Base-by-base conservation (phyloP, 2,888 invertebrate genomes). In the Eumerus sabulonum region DNA sequence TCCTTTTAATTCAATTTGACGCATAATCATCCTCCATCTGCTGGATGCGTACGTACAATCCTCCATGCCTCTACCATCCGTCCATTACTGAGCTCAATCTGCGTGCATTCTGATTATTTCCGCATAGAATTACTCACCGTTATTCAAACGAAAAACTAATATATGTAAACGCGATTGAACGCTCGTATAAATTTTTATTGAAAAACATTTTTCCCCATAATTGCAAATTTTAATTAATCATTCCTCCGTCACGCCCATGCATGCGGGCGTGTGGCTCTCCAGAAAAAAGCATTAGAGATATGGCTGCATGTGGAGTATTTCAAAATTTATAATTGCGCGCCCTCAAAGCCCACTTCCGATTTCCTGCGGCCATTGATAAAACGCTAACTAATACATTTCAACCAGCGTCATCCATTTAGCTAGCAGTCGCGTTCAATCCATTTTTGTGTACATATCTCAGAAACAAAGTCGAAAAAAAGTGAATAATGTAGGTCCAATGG, bases 191-290 rank as follows among this genome's bases (percentile, higher is more conserved):
- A 27, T 27, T 27, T 27, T 27, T 7, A 27, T 27, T 27, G 27
- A 27, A 27, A 27, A 27, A 2, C 2, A 4, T 27, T 27, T 27
- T 2, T 7, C 27, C 27, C 27, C 27, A 48, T 72, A 63, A 72
- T 77, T 62, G 72, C 62, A 62, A 67, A 76, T 76, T 66, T 71
- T 72, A 76, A 76, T 71, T 76, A 76, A 76, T 71, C 60, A 71
- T 51, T 66, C 38, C 44, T 27, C 27, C 27, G 7, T 7, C 27
- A 27, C 27, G 27, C 27, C 27, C 27, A 7, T 4, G 7, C 2
- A 27, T 27, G 27, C 27, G 7, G 2, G 7, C 27, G 7, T 27
- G n/a, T n/a, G n/a, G n/a, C n/a, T n/a, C n/a, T n/a, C n/a, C n/a
- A n/a, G n/a, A n/a, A 27, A 27, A 2, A 27, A 27, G 27, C 27